These are phyloP conservation scores for Morone saxatilis DNA, from an alignment of 2,113 vertebrate species.

Conservation along the genomic window DNA sequence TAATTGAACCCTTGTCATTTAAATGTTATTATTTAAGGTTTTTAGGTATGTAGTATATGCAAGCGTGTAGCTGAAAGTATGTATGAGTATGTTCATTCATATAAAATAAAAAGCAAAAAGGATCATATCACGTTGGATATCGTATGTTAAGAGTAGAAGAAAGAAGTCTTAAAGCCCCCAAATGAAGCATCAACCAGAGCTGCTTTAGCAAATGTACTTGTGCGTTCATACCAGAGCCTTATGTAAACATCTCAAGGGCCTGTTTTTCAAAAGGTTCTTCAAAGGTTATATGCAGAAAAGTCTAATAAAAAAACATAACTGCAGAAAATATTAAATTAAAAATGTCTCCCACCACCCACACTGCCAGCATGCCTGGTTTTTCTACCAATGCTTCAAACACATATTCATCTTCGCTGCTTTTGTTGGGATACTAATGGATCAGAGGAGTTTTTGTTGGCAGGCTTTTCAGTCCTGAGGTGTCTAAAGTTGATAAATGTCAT, in stretches of 20 bases:
- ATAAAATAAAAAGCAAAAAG: not conserved
- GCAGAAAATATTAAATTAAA: slow-evolving; percentile 7
- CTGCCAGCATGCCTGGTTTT: slow-evolving; percentile 3
- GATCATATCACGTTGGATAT: not conserved
- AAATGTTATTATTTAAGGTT: not conserved
- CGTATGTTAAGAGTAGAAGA: not conserved
- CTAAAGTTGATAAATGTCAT: slow-evolving; percentile 67
- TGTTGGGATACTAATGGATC: slow-evolving; percentile 59
- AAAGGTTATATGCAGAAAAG: slow-evolving; percentile 64
- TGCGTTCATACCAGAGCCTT: slow-evolving; percentile 26
- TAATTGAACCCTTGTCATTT: not conserved
- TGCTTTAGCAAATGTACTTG: not conserved
- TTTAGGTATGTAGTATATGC: not conserved
- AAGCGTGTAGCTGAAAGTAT: not conserved
- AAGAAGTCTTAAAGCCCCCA: not conserved
- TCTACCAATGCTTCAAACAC: slow-evolving; percentile 5
- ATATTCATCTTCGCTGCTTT: slow-evolving; percentile 43
- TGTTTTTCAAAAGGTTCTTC: slow-evolving; percentile 56
- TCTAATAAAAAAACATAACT: slow-evolving; percentile 16
- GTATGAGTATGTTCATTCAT: not conserved
- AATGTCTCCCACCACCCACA: slow-evolving; percentile 16
- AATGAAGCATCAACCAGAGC: not conserved
- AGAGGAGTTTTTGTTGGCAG: slow-evolving; percentile 49
- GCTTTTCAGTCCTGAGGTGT: slow-evolving; percentile 49
- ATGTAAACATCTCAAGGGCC: slow-evolving; percentile 54